A percentile compares a stretch with the other conserved stretches of the same genome.
phyloP scores from a whole-genome alignment of 35 echinoderm and acorn worm genomes.

The Holothuria glaberrima region DNA sequence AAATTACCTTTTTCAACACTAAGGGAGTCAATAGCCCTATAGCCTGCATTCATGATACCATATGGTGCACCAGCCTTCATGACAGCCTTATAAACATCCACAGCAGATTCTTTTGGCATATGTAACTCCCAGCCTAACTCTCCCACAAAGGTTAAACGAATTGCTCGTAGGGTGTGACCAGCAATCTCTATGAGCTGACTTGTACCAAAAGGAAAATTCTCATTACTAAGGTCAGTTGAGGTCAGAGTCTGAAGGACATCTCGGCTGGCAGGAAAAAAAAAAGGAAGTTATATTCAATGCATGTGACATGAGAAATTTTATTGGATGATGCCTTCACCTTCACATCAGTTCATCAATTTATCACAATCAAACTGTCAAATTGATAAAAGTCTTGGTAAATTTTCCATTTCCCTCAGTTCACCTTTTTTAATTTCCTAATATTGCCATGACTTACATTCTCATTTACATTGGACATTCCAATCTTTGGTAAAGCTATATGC shows the following conservation, averaged over 20 bases:
- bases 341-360: no score
- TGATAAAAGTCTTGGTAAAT: no score
- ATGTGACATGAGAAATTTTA: no score
- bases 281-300: not conserved
- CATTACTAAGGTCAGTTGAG: conserved; percentile 86
- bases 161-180: conserved; percentile 71
- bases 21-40: conserved; percentile 93
- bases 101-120: conserved; percentile 66
- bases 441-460: no score
- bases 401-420: no score
- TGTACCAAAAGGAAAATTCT: conserved; percentile 87
- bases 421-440: no score
- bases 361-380: no score
- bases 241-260: conserved; percentile 79
- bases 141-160: conserved; percentile 92
- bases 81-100: conserved; percentile 82
- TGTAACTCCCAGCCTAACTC: conserved; percentile 98
- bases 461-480: no score
- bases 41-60: conserved; percentile 90
- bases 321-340: no score
- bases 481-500: no score
- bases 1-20: conserved; percentile 93
- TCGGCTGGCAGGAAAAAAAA: conserved; percentile 53
- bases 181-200: conserved; percentile 78
- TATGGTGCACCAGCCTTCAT: conserved; percentile 82